Evolutionary conservation across 2,888 invertebrate species (phyloP).

Genomic region (Escarpia spicata): DNA sequence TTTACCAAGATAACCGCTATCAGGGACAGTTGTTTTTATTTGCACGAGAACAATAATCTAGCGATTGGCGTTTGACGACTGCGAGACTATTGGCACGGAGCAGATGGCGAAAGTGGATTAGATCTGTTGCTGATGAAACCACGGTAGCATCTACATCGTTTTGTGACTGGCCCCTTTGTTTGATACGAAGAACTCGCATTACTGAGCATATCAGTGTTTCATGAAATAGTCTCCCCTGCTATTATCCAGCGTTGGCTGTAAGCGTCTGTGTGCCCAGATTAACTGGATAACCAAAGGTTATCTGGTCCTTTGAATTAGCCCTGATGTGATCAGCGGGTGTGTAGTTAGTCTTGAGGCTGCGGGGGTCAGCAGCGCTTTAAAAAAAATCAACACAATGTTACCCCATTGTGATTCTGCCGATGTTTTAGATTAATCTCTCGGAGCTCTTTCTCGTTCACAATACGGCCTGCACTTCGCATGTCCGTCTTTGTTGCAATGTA

Average conservation of each 20-base stretch:
- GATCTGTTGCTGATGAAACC: not conserved
- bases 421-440: not conserved
- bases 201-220: not conserved
- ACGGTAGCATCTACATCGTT: not conserved
- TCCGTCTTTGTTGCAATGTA: not conserved
- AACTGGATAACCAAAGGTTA: not conserved
- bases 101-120: slow-evolving; percentile 13
- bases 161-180: not conserved
- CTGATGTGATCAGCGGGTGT: not conserved
- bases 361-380: not conserved
- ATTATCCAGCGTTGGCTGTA: not conserved
- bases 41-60: not conserved
- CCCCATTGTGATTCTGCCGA: not conserved
- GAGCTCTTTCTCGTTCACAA: not conserved
- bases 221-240: slow-evolving; percentile 9
- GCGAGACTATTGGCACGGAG: not conserved
- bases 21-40: not conserved
- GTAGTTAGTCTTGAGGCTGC: not conserved
- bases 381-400: not conserved
- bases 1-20: not conserved
- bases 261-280: not conserved
- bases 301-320: not conserved
- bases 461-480: not conserved
- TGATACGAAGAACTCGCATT: not conserved
- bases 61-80: not conserved